phyloP scores from a whole-genome alignment of 2,888 invertebrate genomes.

The Agriopis leucophaearia region DNA sequence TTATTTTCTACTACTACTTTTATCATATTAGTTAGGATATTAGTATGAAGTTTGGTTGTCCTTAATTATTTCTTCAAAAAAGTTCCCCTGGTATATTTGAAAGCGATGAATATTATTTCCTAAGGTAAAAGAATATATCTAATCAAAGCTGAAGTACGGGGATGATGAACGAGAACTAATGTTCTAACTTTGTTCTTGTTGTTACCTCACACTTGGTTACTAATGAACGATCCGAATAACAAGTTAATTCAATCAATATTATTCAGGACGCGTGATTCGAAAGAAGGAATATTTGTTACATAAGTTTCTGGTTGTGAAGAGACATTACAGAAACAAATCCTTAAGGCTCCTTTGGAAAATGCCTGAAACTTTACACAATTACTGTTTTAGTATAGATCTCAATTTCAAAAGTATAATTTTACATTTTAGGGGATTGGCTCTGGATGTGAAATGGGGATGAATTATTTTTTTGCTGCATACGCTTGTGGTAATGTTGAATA shows the following conservation, averaged over 20 bases:
- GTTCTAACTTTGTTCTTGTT: conserved; percentile 32
- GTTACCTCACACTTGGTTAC: conserved; percentile 13
- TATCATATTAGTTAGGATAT: too few relatives aligned
- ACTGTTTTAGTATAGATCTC: too few relatives aligned
- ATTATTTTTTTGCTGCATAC: too few relatives aligned
- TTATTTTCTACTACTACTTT: too few relatives aligned
- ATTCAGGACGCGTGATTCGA: conserved; percentile 1
- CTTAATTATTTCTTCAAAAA: not conserved
- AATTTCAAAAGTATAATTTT: too few relatives aligned
- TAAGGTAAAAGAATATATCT: conserved; percentile 18
- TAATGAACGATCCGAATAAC: conserved; percentile 27
- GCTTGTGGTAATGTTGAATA: too few relatives aligned
- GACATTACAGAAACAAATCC: too few relatives aligned
- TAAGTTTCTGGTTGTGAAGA: not conserved
- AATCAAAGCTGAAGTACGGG: conserved; percentile 21
- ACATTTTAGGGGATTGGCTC: too few relatives aligned
- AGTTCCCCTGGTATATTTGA: not conserved
- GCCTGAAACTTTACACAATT: too few relatives aligned
- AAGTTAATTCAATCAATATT: conserved; percentile 8
- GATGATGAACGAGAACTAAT: conserved; percentile 30
- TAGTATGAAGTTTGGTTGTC: not conserved
- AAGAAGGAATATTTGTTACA: not conserved
- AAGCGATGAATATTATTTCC: conserved; percentile 4
- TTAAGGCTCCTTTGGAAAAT: too few relatives aligned
- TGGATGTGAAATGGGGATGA: too few relatives aligned